Evolutionary conservation across 1,140 invertebrate genomes (phyloP).

Genomic region (Prorops nasuta): DNA sequence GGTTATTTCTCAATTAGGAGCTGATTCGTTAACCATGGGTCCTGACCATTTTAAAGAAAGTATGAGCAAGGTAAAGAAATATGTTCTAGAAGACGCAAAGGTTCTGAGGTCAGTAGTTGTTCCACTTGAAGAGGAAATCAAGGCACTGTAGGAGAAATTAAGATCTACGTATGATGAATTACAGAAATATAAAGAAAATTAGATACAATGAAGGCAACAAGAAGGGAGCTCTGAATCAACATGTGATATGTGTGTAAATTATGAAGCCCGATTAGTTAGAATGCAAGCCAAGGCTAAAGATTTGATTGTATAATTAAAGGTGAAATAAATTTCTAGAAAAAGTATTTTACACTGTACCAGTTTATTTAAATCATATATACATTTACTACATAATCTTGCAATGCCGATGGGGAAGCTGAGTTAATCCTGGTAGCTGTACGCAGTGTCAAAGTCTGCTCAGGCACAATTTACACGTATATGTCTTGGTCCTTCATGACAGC

Average conservation of each 20-base stretch:
- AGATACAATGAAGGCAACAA: constrained; percentile 34
- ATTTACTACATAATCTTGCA: too few relatives aligned
- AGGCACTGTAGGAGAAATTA: constrained; percentile 84
- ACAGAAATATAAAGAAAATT: constrained; percentile 61
- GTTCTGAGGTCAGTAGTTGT: constrained; percentile 83
- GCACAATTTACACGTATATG: too few relatives aligned
- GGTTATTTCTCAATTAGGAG: constrained; percentile 63
- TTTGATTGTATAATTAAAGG: too few relatives aligned
- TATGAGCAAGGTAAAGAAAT: constrained; percentile 71
- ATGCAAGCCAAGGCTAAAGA: constrained; percentile 65
- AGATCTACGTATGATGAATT: constrained; percentile 78
- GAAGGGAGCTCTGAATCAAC: constrained; percentile 26
- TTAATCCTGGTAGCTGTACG: too few relatives aligned
- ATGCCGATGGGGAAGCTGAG: too few relatives aligned
- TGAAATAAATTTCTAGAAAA: too few relatives aligned
- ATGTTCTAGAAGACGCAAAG: constrained; percentile 83
- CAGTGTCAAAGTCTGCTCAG: too few relatives aligned
- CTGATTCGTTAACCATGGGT: constrained; percentile 61
- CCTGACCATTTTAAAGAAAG: constrained; percentile 73
- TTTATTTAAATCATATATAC: too few relatives aligned
- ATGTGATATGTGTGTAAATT: constrained; percentile 75
- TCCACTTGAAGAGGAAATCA: constrained; percentile 90
- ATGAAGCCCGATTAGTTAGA: constrained; percentile 68
- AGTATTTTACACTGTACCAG: too few relatives aligned
- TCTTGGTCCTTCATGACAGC: too few relatives aligned